Conservation (phyloP, 2,888 invertebrate genomes). For the Molorchus minor region DNA sequence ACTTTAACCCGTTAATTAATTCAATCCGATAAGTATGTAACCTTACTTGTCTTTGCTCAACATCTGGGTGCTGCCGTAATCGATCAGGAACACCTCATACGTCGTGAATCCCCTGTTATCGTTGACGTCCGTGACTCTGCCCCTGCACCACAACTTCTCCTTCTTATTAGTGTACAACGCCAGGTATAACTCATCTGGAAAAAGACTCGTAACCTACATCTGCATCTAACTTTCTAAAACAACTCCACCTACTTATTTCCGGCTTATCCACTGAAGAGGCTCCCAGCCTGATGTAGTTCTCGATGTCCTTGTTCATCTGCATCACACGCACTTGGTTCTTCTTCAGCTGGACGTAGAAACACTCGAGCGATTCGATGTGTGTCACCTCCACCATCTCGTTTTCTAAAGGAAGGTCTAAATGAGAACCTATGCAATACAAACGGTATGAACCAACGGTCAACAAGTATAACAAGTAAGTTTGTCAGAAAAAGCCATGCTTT, state of each 20-base stretch:
- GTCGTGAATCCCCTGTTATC: constrained; percentile 50
- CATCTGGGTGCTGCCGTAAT: constrained; percentile 69
- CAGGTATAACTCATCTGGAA: constrained; percentile 73
- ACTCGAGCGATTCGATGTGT: constrained; percentile 51
- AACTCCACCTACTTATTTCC: constrained; percentile 45
- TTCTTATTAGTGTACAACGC: constrained; percentile 61
- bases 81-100: constrained; percentile 70
- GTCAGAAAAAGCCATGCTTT: too few species aligned
- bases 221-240: background rate
- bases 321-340: constrained; percentile 34
- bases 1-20: constrained; percentile 66
- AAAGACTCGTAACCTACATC: constrained; percentile 34
- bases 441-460: too few species aligned
- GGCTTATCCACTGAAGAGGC: constrained; percentile 39
- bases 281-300: constrained; percentile 44
- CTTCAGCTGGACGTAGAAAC: constrained; percentile 51
- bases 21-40: constrained; percentile 60
- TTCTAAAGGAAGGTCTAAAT: constrained; percentile 24
- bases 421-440: background rate
- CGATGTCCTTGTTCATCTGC: constrained; percentile 46
- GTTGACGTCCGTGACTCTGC: constrained; percentile 62
- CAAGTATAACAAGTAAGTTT: too few species aligned
- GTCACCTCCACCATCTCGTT: constrained; percentile 47
- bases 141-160: constrained; percentile 72
- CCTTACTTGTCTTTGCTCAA: constrained; percentile 65